Conservation (phyloP, 2,888 invertebrate genomes). For the Leptopterna dolabrata region DNA sequence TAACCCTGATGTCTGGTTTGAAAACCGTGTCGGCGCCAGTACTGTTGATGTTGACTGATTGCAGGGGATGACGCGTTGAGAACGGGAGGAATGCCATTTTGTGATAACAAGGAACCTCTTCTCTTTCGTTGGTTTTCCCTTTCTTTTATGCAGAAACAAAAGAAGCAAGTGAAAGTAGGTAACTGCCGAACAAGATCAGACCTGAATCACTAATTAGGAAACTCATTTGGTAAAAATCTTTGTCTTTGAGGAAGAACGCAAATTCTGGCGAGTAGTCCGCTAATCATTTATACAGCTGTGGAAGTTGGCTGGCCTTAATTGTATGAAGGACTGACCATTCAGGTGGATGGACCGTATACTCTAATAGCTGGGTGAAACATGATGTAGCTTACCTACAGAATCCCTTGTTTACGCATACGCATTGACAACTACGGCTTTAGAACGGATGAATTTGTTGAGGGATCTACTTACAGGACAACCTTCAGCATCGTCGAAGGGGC, state of each 20-base stretch:
- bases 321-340: no score
- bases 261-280: background rate
- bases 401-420: no score
- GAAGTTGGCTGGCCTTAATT: no score
- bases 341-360: no score
- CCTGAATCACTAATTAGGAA: conserved; percentile 36
- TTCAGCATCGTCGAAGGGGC: no score
- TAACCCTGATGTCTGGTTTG: no score
- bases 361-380: no score
- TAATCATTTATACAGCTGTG: no score
- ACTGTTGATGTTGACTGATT: background rate
- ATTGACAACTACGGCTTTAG: no score
- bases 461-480: no score
- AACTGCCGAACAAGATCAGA: conserved; percentile 18
- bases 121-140: background rate
- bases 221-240: conserved; percentile 6
- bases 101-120: background rate
- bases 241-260: background rate
- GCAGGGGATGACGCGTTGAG: background rate
- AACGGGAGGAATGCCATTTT: background rate
- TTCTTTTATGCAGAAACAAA: conserved; percentile 32
- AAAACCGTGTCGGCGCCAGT: background rate
- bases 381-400: no score
- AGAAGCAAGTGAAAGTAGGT: conserved; percentile 50
- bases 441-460: no score